Base-by-base conservation (phyloP, 2,797 vertebrate species). In the Sebastes iracundus region DNA sequence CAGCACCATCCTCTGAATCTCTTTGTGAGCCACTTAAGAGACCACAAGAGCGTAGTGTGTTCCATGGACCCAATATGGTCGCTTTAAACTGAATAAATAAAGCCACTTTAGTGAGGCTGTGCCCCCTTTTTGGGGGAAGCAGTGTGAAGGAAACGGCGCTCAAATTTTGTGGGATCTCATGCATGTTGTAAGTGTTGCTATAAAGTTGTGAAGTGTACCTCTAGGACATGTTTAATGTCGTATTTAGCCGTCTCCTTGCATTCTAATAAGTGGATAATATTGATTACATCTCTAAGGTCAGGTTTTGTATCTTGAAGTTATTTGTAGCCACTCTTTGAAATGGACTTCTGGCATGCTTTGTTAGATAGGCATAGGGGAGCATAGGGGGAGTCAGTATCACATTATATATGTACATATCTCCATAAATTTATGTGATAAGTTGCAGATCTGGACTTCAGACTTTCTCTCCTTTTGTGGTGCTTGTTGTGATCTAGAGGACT, bases 1-100 rank as follows among this genome's bases (percentile, higher is more conserved):
- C 94, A 95, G 89, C 90, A 76, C 88, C 89, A 87, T 94, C 90
- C 92, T 89, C 91, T 85, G 83, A 90, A 93, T 94, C 90, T 92
- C 89, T 95, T 92, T 92, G 91, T 85, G 87, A 94, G 89, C 88
- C 93, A 90, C 88, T 96, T 93, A 94, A 96, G 91, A n/a, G n/a
- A n/a, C n/a, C n/a, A n/a, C n/a, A n/a, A n/a, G n/a, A n/a, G n/a
- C n/a, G n/a, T n/a, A n/a, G n/a, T n/a, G 91, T 90, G 86, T 88
- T 90, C 87, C 90, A 87, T 70, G 87, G 83, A 92, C 87, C 80
- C 91, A 93, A 93, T 92, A 92, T 88, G 88, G 90, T 87, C 28
- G 78, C 92, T 91, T 94, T 87, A 89, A 86, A 84, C 80, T 90
- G 88, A 94, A 93, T 92, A 92, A 92, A 94, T 92, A 93, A 88